phyloP scores from a whole-genome alignment of 2,113 vertebrate species.

The Periophthalmus modestus region DNA sequence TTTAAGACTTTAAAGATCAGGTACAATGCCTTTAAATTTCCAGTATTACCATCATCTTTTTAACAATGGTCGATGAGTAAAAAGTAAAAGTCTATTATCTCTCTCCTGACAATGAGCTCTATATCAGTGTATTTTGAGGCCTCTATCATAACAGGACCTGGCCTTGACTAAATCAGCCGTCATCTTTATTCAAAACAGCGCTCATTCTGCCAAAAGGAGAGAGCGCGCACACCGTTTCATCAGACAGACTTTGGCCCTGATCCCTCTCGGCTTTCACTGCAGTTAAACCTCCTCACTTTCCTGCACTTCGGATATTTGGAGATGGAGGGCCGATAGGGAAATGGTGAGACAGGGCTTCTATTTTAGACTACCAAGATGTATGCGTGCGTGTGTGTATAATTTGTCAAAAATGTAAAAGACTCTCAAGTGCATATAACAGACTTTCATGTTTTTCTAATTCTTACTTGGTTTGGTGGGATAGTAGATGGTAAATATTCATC shows the following conservation, averaged over 20 bases:
- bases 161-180: slow-evolving; percentile 28
- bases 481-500: no score
- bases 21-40: no score
- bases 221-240: slow-evolving; percentile 31
- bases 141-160: slow-evolving; percentile 15
- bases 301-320: slow-evolving; percentile 12
- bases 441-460: no score
- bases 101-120: background rate
- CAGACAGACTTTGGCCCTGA: slow-evolving; percentile 15
- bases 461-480: no score
- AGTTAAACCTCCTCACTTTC: slow-evolving; percentile 43
- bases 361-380: slow-evolving; percentile 5
- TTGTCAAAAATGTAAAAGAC: no score
- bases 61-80: background rate
- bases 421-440: no score
- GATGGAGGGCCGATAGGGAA: slow-evolving; percentile 36
- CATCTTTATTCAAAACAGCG: slow-evolving; percentile 27
- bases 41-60: background rate
- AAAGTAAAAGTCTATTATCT: slow-evolving; percentile 2
- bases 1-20: no score
- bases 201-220: slow-evolving; percentile 28
- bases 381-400: background rate
- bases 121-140: slow-evolving; percentile 2
- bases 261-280: slow-evolving; percentile 4
- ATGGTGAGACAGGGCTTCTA: slow-evolving; percentile 8